Conservation (phyloP, 2,113 vertebrate genomes). For the Halichoerus grypus region DNA sequence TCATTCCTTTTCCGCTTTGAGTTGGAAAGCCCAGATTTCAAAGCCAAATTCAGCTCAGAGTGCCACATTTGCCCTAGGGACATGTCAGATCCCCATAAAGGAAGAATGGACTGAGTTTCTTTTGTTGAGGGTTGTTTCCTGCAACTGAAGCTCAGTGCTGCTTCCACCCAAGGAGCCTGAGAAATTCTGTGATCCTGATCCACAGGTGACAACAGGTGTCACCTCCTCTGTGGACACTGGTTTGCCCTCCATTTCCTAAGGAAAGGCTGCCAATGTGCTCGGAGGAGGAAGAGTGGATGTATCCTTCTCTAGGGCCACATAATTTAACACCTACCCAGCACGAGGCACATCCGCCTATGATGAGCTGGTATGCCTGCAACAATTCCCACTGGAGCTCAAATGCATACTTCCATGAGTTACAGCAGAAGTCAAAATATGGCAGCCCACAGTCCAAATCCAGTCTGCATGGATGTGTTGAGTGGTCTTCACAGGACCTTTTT, state of each 20-base stretch:
- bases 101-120: not conserved
- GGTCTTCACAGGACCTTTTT: not conserved
- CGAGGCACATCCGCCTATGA: not conserved
- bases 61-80: not conserved
- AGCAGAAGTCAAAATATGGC: not conserved
- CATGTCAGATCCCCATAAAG: not conserved
- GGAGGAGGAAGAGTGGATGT: not conserved
- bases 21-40: constrained; percentile 6
- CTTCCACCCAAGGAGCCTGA: not conserved
- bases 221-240: not conserved
- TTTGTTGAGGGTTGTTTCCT: not conserved
- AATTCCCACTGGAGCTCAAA: not conserved
- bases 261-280: not conserved
- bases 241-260: not conserved
- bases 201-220: not conserved
- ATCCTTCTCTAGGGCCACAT: not conserved
- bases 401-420: not conserved
- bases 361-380: not conserved
- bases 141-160: not conserved
- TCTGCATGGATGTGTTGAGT: not conserved
- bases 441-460: not conserved
- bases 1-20: not conserved
- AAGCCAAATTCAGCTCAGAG: not conserved
- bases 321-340: not conserved
- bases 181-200: not conserved